Percentiles rank a stretch among this genome's conserved stretches.
These are phyloP conservation scores for Sturnus vulgaris DNA, from an alignment of 2,113 vertebrate species.

Conservation along the genomic window DNA sequence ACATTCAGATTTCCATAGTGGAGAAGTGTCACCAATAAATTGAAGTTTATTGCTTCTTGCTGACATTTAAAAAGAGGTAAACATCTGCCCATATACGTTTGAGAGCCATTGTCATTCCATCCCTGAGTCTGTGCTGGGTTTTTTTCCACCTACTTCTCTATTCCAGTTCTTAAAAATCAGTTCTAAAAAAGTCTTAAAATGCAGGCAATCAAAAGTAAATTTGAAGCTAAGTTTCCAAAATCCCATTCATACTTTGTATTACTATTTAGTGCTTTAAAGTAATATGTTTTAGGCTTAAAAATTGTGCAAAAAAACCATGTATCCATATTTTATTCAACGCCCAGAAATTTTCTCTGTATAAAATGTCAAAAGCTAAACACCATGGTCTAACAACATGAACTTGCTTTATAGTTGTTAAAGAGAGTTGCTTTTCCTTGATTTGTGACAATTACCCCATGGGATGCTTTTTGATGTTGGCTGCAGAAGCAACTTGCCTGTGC, in stretches of 20 bases:
- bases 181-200: background rate
- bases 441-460: background rate
- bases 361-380: background rate
- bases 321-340: background rate
- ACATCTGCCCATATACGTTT: background rate
- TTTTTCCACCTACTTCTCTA: background rate
- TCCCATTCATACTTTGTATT: accelerated
- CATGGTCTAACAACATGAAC: background rate
- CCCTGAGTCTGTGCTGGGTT: background rate
- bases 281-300: background rate
- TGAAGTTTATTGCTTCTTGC: background rate
- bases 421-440: background rate
- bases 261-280: background rate
- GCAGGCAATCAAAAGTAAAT: background rate
- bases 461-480: background rate
- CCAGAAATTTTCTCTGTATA: background rate
- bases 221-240: background rate
- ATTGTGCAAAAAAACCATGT: background rate
- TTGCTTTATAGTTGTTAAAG: background rate
- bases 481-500: background rate
- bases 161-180: background rate
- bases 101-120: background rate
- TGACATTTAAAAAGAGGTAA: conserved; percentile 33
- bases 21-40: background rate
- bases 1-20: background rate